Evolutionary conservation across 2,797 vertebrate genomes (phyloP), one percentile per base, ranked within the genome.

Genomic region (Pipistrellus pygmaeus): DNA sequence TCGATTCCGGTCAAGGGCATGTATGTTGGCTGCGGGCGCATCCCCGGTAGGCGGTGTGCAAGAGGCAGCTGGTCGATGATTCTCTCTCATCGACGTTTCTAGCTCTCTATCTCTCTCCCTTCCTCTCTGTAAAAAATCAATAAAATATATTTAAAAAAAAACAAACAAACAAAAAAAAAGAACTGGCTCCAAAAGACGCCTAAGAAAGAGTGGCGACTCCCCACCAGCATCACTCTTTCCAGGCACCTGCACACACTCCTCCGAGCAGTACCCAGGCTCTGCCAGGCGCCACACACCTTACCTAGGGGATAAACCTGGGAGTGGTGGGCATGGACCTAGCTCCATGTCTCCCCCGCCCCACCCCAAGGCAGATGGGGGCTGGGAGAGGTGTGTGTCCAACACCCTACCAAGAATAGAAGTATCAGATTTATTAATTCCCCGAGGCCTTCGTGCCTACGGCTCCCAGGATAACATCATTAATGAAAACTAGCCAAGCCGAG

Each of bases 371-470:
- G n/a, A 32, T 10, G 17, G n/a, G 4, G 35, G 32, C 4, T 1
- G 38, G 4, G 5, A 32, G 68, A 53, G 11, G 30, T 32, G 73
- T 76, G 46, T 23, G 62, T 48, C 30, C 85, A 38, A 66, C 51
- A 82, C 57, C 57, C 72, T 81, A 69, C 23, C 81, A 69, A 85
- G 75, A 92, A 91, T 66, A 64, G 48, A 90, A 76, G 76, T 72
- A 80, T 20, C 44, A 38, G 46, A 82, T 89, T n/a, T 44, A 85
- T 81, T 53, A 57, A 21, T 81, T 84, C 62, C 35, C 83, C 5
- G 38, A 80, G 94, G 89, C 90, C 85, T 89, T 64, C 55, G 3
- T 30, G 44, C 44, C 48, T 90, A 81, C 30, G 30, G 11, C 69
- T 87, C 69, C 89, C 72, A 44, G 48, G 30, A 18, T 53, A 94